Base-by-base conservation (phyloP, 1,140 invertebrate genomes). In the Heliconius nattereri region DNA sequence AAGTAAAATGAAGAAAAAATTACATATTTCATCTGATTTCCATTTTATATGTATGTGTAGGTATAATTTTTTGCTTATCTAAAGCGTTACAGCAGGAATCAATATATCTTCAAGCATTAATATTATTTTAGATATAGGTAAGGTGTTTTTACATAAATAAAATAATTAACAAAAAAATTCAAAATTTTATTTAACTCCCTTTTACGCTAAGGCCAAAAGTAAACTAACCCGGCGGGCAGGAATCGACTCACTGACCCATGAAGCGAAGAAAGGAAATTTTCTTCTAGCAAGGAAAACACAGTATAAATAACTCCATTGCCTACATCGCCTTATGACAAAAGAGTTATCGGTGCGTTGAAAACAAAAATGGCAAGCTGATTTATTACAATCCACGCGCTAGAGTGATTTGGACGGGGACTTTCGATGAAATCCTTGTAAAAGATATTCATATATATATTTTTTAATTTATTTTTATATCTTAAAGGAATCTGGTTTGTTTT, bases 291-390 rank as follows among this genome's bases (percentile, higher is more conserved):
- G 85, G 90, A 94, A 94, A 93, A 94, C 91, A 93, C 90, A 88
- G 89, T 92, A 94, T 94, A 94, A 94, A 94, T 94, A 94, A 94
- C 91, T 94, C 92, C 88, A 92, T 92, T 86, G 92, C 88, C 91
- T 92, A 91, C 92, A 92, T 93, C 92, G 90, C 92, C 90, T 89
- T 92, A 92, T 93, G 93, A 94, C 93, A 94, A 94, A 94, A 94
- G 93, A 94, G 93, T 94, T 94, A 94, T 94, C 93, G 92, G 92
- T 94, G 92, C 92, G 93, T 93, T 94, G 93, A 94, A 93, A 94
- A 94, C 93, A 94, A 94, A 94, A 94, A 94, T 94, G 92, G 91
- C 91, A 85, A 87, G 77, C 81, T 92, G 92, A 94, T 94, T 94
- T 94, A 94, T 90, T 76, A 72, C 82, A 84, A 84, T 78, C 78